Evolutionary conservation across 2,113 vertebrate genomes (phyloP).

Genomic region (Calcarius ornatus): DNA sequence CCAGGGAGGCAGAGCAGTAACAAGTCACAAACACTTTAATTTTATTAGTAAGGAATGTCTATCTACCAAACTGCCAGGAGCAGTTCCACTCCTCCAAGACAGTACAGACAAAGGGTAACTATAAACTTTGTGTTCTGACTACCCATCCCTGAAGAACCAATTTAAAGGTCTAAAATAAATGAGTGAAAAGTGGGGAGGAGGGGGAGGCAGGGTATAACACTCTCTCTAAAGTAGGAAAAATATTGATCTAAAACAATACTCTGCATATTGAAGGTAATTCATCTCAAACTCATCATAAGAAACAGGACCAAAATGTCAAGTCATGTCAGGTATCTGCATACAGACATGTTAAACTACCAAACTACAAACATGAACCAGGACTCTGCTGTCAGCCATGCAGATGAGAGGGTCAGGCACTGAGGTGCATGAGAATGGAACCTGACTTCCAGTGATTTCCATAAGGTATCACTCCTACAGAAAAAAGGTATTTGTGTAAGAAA

Average conservation of each 20-base stretch:
- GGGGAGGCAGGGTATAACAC: accelerated
- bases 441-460: background rate
- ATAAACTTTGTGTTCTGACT: background rate
- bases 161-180: background rate
- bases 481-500: background rate
- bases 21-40: background rate
- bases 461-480: background rate
- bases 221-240: background rate
- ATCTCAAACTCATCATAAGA: background rate
- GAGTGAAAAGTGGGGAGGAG: background rate
- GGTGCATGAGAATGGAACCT: background rate
- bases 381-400: background rate
- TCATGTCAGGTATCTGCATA: background rate
- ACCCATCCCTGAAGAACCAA: background rate
- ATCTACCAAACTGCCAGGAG: background rate
- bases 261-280: background rate
- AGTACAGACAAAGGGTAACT: background rate
- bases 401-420: background rate
- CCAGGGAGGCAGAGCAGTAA: background rate
- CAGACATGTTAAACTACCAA: background rate
- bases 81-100: background rate
- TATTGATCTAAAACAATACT: background rate
- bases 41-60: background rate
- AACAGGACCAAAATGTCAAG: background rate
- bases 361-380: background rate